Conservation (phyloP, 30 jellyfish, hydroid and myxozoan genomes). For the Mastigias papua region DNA sequence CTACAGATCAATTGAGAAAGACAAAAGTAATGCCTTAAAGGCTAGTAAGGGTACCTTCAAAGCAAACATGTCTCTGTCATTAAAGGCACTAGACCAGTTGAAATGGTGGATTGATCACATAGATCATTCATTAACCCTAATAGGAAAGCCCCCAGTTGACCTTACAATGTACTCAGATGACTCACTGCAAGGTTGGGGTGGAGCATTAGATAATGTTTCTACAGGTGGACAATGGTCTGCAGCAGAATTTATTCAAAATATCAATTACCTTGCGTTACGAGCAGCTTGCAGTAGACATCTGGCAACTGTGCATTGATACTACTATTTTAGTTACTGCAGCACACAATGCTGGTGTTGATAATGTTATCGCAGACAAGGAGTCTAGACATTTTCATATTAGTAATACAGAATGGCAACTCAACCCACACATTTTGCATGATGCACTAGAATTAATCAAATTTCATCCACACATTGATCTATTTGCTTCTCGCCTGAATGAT, state of each 20-base stretch:
- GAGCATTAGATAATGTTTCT: background rate
- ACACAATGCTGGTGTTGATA: constrained; percentile 40
- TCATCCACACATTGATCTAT: too few relatives aligned
- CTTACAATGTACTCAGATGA: constrained; percentile 34
- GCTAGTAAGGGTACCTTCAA: constrained; percentile 13
- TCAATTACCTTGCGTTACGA: constrained; percentile 21
- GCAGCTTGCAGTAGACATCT: constrained; percentile 33
- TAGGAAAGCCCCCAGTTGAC: background rate
- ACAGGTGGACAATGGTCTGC: constrained; percentile 29
- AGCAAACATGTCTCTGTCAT: background rate
- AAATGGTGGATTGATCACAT: constrained; percentile 53
- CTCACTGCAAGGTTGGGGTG: constrained; percentile 48
- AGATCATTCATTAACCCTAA: constrained; percentile 1
- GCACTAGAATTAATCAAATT: too few relatives aligned
- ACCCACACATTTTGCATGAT: constrained; percentile 4
- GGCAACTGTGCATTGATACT: constrained; percentile 25
- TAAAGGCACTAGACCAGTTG: constrained; percentile 13
- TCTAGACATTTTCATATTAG: constrained; percentile 32
- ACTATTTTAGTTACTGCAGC: constrained; percentile 38
- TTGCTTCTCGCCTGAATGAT: too few relatives aligned
- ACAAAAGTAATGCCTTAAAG: constrained; percentile 22
- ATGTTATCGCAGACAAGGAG: constrained; percentile 30
- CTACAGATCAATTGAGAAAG: constrained; percentile 33
- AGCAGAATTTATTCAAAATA: constrained; percentile 22
- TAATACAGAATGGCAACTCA: constrained; percentile 49